These are phyloP conservation scores for Nylanderia fulva DNA, from an alignment of 1,140 invertebrate genomes.

Conservation along the genomic window DNA sequence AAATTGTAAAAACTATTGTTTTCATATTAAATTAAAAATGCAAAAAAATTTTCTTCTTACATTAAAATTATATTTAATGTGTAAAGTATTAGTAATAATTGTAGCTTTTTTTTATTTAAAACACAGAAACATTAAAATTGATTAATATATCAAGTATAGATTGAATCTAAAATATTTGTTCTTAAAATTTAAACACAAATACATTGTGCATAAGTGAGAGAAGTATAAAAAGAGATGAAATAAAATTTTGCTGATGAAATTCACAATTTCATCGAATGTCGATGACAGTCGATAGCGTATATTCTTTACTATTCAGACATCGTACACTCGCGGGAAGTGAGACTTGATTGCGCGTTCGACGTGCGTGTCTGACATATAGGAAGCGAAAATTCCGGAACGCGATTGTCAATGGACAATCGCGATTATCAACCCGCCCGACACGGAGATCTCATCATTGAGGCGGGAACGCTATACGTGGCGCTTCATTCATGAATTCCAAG, in stretches of 20 bases:
- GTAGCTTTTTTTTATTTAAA: background rate
- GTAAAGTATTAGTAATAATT: background rate
- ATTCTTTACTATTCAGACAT: conserved; percentile 16
- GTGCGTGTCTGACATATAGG: conserved; percentile 36
- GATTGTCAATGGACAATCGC: conserved; percentile 52
- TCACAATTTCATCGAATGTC: background rate
- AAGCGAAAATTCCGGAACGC: conserved; percentile 53
- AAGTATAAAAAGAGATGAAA: background rate
- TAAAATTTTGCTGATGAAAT: no score
- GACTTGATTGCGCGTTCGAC: conserved; percentile 24
- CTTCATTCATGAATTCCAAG: conserved; percentile 63
- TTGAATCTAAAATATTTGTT: background rate
- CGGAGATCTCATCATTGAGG: conserved; percentile 55
- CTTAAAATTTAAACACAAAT: background rate
- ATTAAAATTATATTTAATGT: background rate
- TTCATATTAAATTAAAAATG: background rate
- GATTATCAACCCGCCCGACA: conserved; percentile 30
- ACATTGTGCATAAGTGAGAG: no score
- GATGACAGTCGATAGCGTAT: background rate
- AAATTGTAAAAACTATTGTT: background rate
- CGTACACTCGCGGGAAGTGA: background rate
- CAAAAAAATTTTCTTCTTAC: background rate
- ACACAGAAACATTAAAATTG: no score
- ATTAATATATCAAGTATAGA: background rate
- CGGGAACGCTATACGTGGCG: conserved; percentile 43